These are phyloP conservation scores for Achroia grisella DNA, from an alignment of 1,140 invertebrate genomes.

Conservation along the genomic window DNA sequence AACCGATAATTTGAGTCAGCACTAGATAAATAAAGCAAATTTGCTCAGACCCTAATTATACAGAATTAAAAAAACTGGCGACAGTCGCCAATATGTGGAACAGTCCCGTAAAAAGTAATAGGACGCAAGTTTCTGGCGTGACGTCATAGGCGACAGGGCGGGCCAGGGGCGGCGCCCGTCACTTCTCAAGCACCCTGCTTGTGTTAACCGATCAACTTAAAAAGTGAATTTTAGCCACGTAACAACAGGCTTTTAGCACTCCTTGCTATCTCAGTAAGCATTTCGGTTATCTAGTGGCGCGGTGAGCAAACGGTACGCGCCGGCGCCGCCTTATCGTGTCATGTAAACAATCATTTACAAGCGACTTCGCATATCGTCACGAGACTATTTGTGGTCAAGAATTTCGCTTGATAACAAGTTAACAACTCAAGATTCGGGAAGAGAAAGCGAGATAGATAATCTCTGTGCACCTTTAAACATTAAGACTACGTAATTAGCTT, in stretches of 20 bases:
- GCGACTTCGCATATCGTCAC: conserved; percentile 46
- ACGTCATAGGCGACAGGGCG: conserved; percentile 68
- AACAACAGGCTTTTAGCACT: conserved; percentile 64
- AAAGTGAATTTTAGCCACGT: conserved; percentile 43
- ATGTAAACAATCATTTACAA: conserved; percentile 61
- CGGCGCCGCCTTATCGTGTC: conserved; percentile 63
- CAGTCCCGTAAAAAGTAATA: conserved; percentile 60
- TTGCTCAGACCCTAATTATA: conserved; percentile 58
- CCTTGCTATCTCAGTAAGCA: conserved; percentile 31
- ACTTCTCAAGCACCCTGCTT: conserved; percentile 26
- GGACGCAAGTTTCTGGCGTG: conserved; percentile 43
- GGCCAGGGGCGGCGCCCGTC: conserved; percentile 53
- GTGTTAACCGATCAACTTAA: conserved; percentile 36
- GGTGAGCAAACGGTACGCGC: conserved; percentile 45
- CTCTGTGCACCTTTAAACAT: background rate
- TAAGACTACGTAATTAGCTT: no score
- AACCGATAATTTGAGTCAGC: conserved; percentile 29
- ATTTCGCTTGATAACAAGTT: conserved; percentile 50
- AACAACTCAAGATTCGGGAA: no score
- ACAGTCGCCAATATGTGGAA: conserved; percentile 67
- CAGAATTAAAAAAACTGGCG: conserved; percentile 60
- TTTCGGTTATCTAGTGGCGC: conserved; percentile 41
- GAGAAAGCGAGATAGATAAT: no score
- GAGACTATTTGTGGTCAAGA: conserved; percentile 51
- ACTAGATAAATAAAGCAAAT: conserved; percentile 52